Evolutionary conservation across 2,113 vertebrate species (phyloP), one percentile per base, ranked within the genome.

Genomic region (Thryonomys swinderianus): DNA sequence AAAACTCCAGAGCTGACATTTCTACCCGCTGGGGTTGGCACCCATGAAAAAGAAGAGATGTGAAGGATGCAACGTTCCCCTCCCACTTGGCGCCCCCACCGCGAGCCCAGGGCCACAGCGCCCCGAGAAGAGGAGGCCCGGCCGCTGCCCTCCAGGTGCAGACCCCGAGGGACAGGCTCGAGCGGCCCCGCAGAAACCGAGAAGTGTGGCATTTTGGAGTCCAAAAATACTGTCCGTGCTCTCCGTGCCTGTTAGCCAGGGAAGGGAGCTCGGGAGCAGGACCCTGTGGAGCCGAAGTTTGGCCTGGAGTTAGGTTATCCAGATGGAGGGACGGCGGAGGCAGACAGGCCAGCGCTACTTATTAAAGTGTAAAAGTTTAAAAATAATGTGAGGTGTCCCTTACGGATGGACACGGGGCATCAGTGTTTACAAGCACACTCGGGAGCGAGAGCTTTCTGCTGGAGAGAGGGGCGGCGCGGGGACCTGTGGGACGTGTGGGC

Each of bases 241-340:
- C 83, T 83, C 62, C 11, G 80, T 32, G 3, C 61, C 83, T 73
- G 55, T 48, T 45, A 96, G 66, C 57, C 34, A 64, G 91, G 79
- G 62, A 92, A 91, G 79, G 84, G 84, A 6, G 59, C 62, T 88
- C 37, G 45, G 83, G 87, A 92, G 88, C 61, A 55, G 66, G 71
- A 85, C 81, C n/a, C 76, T 12, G 69, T n/a, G n/a, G n/a, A n/a
- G 67, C 91, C 87, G 80, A 74, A 37, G 87, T 89, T 91, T 62
- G 85, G 80, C 71, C 42, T 78, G 42, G 25, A 69, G 76, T 71
- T 20, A 48, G 32, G 21, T 59, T 86, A 57, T 74, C 34, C 32
- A 81, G 92, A 71, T 61, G 76, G 86, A 93, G 82, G n/a, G 45
- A 69, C 66, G n/a, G 27, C 64, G 51, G 45, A 76, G 62, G 80